These are phyloP conservation scores for Zophobas atratus DNA, from an alignment of 1,140 invertebrate genomes.

Conservation along the genomic window DNA sequence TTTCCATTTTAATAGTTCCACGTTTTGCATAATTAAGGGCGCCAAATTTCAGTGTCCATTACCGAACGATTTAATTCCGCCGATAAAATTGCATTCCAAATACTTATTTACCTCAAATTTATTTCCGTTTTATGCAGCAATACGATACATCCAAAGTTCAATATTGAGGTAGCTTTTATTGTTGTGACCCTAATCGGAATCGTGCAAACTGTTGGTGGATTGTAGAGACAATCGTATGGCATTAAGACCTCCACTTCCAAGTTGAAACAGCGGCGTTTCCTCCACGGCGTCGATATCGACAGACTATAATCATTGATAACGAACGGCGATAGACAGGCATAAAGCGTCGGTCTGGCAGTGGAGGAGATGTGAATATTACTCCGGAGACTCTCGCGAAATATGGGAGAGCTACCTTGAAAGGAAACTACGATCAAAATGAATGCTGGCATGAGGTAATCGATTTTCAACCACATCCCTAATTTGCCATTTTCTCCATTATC, in stretches of 20 bases:
- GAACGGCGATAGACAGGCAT: conserved; percentile 60
- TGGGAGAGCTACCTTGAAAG: conserved; percentile 55
- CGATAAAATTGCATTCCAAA: conserved; percentile 38
- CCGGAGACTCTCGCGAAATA: conserved; percentile 61
- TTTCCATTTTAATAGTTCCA: conserved; percentile 44
- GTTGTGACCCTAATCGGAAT: conserved; percentile 32
- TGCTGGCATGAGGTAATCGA: conserved; percentile 33
- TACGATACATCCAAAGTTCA: conserved; percentile 1
- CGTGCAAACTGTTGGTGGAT: conserved; percentile 30
- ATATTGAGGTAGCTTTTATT: conserved; percentile 16
- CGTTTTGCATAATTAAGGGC: conserved; percentile 47
- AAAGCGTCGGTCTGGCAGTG: conserved; percentile 60
- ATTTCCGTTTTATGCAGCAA: conserved; percentile 17
- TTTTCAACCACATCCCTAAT: conserved; percentile 13
- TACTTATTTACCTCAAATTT: conserved; percentile 35
- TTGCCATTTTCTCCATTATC: neutral
- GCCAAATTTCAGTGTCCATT: conserved; percentile 39
- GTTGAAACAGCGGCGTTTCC: conserved; percentile 27
- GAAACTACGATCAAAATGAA: conserved; percentile 37
- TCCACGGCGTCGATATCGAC: conserved; percentile 48
- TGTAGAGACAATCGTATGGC: conserved; percentile 22
- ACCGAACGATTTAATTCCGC: conserved; percentile 33
- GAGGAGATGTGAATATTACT: conserved; percentile 63
- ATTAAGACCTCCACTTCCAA: conserved; percentile 30
- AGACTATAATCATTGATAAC: conserved; percentile 64